These are phyloP conservation scores for Lepus townsendii DNA, from an alignment of 2,797 vertebrate species.

Conservation along the genomic window DNA sequence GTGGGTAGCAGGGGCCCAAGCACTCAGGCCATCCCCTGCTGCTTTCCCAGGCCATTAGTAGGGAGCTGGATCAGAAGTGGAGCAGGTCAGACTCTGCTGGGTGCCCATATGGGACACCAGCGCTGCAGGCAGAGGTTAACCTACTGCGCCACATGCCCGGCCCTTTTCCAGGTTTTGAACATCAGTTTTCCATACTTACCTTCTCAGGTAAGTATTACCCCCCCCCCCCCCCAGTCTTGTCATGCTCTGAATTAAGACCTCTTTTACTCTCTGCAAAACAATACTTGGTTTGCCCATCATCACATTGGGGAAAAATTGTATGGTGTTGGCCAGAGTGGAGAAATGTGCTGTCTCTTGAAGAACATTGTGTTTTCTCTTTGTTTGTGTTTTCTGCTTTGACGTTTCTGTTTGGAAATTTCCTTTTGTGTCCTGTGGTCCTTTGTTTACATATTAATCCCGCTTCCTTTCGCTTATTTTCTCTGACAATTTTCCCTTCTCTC, in stretches of 20 bases:
- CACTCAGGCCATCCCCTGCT: no score
- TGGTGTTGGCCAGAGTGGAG: not conserved
- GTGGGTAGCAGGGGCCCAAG: no score
- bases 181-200: not conserved
- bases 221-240: not conserved
- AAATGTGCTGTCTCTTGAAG: not conserved
- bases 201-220: not conserved
- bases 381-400: not conserved
- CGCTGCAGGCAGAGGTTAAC: no score
- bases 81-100: no score
- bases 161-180: not conserved
- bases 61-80: no score
- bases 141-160: no score
- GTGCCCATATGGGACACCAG: no score
- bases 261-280: not conserved
- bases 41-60: no score
- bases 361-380: not conserved
- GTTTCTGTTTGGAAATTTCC: conserved; percentile 35
- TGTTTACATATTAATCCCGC: not conserved
- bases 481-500: not conserved
- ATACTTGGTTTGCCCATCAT: not conserved
- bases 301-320: not conserved
- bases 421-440: not conserved
- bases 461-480: not conserved
- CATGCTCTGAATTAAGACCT: not conserved